Evolutionary conservation across 92 coral and sea anemone species (phyloP).

Genomic region (Galaxea fascicularis): DNA sequence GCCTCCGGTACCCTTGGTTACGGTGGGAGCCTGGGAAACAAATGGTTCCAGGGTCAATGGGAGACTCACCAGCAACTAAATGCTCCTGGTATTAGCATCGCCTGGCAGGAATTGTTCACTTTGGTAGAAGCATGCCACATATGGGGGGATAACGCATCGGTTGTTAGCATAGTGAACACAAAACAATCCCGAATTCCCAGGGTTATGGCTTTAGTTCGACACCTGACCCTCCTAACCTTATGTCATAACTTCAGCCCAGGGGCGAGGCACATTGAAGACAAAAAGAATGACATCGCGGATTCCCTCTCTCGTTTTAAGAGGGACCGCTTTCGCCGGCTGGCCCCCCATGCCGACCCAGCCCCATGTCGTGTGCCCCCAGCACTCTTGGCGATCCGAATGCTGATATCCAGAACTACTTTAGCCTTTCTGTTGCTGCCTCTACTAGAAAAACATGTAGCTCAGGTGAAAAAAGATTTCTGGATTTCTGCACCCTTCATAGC

Average conservation of each 20-base stretch:
- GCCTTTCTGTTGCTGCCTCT: constrained; percentile 51
- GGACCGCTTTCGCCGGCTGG: constrained; percentile 55
- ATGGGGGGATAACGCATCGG: constrained; percentile 67
- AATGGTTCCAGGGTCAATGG: constrained; percentile 83
- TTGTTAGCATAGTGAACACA: constrained; percentile 64
- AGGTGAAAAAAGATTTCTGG: constrained; percentile 58
- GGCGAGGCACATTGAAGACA: constrained; percentile 65
- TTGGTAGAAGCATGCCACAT: constrained; percentile 70
- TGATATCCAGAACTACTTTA: constrained; percentile 54
- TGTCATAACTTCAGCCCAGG: constrained; percentile 48
- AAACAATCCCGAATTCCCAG: constrained; percentile 64
- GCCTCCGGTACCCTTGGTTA: constrained; percentile 71
- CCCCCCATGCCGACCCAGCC: constrained; percentile 57
- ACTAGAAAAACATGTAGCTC: constrained; percentile 64
- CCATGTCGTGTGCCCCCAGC: constrained; percentile 48
- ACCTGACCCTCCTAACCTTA: constrained; percentile 56
- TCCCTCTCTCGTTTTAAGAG: constrained; percentile 70
- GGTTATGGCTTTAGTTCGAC: constrained; percentile 61
- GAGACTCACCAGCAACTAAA: constrained; percentile 53
- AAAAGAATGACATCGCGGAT: constrained; percentile 64
- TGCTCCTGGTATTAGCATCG: constrained; percentile 67
- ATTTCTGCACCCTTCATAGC: constrained; percentile 46
- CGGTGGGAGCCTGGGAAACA: constrained; percentile 52
- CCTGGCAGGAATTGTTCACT: constrained; percentile 74
- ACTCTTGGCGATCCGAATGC: constrained; percentile 51